Conservation (phyloP, 2,888 invertebrate genomes). For the Oxytorus armatus region DNA sequence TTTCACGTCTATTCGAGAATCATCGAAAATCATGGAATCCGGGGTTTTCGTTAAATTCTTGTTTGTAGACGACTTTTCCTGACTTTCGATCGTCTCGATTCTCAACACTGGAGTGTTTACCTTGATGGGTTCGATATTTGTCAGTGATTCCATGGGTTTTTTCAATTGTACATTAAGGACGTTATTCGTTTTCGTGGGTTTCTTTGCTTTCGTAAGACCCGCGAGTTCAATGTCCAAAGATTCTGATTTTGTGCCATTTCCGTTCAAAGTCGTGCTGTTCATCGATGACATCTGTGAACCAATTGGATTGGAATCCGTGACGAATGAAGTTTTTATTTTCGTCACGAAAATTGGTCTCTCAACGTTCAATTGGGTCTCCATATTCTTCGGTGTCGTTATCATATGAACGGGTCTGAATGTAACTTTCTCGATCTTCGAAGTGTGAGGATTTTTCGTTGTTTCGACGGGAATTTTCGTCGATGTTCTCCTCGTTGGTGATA, state of each 20-base stretch:
- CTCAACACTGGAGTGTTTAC: slow-evolving; percentile 76
- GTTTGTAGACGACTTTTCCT: slow-evolving; percentile 75
- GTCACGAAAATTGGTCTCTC: slow-evolving; percentile 83
- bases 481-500: slow-evolving; percentile 67
- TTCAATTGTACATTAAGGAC: slow-evolving; percentile 78
- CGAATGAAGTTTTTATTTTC: slow-evolving; percentile 88
- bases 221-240: slow-evolving; percentile 47
- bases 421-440: slow-evolving; percentile 81
- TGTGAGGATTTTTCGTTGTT: slow-evolving; percentile 70
- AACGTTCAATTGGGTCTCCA: slow-evolving; percentile 64
- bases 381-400: slow-evolving; percentile 73
- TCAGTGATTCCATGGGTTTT: slow-evolving; percentile 75
- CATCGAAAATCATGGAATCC: slow-evolving; percentile 84
- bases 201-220: slow-evolving; percentile 71
- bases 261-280: slow-evolving; percentile 20
- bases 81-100: slow-evolving; percentile 75
- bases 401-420: slow-evolving; percentile 79
- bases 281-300: slow-evolving; percentile 28
- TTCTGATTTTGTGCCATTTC: slow-evolving; percentile 33
- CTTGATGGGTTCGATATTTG: slow-evolving; percentile 77
- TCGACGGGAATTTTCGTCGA: slow-evolving; percentile 69
- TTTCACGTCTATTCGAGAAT: slow-evolving; percentile 80
- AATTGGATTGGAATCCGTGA: slow-evolving; percentile 85
- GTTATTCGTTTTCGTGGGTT: slow-evolving; percentile 75
- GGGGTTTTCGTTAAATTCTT: slow-evolving; percentile 85